A percentile compares a stretch with the other conserved stretches of the same genome.
phyloP scores from a whole-genome alignment of 37 sponge, comb jelly and placozoan genomes.

The Cladorhizidae sp. region DNA sequence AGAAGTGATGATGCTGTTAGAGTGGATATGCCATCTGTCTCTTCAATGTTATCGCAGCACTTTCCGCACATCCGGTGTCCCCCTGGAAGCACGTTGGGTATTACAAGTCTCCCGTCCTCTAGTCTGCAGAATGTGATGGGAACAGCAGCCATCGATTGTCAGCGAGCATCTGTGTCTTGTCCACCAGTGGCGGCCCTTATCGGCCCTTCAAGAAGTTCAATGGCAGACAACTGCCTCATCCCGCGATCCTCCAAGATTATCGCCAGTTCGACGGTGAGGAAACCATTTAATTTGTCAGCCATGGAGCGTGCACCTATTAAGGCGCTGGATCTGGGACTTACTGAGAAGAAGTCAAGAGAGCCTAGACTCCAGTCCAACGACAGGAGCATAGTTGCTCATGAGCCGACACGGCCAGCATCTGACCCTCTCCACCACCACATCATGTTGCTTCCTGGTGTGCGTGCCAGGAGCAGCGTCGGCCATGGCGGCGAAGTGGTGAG shows the following conservation, averaged over 20 bases:
- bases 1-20: no score
- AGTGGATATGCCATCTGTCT: no score
- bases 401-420: neutral
- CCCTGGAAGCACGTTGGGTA: no score
- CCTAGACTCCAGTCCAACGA: neutral
- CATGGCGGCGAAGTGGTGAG: neutral
- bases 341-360: neutral
- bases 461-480: neutral
- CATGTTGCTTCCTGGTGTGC: neutral
- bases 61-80: no score
- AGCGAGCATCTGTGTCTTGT: neutral
- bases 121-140: neutral
- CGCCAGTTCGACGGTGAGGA: constrained; percentile 21
- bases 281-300: neutral
- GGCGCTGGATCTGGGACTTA: constrained; percentile 27
- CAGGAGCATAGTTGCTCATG: neutral
- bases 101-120: neutral
- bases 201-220: neutral
- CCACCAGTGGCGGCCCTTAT: neutral
- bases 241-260: constrained; percentile 8
- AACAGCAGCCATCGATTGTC: neutral
- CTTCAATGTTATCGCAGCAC: no score
- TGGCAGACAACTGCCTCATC: neutral
- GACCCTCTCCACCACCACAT: neutral
- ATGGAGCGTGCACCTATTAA: constrained; percentile 24